Percentiles rank a stretch among this genome's conserved stretches.
These are phyloP conservation scores for Anguilla anguilla DNA, from an alignment of 2,797 vertebrate species.

Conservation along the genomic window DNA sequence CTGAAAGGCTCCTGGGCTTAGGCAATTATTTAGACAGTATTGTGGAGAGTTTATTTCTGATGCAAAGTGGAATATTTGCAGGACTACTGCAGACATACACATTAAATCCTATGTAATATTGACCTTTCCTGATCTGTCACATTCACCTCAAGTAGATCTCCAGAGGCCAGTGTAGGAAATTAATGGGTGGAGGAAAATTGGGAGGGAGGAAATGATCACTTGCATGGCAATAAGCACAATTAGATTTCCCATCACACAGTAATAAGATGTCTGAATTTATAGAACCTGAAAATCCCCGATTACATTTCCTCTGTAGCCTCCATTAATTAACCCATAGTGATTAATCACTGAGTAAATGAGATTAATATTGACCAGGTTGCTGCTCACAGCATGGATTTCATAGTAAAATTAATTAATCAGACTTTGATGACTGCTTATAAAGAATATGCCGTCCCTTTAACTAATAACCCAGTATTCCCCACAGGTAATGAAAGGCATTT, in stretches of 20 bases:
- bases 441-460: slow-evolving; percentile 8
- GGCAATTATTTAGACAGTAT: not conserved
- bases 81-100: not conserved
- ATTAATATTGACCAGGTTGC: slow-evolving; percentile 24
- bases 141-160: not conserved
- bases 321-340: not conserved
- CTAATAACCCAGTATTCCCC: slow-evolving; percentile 32
- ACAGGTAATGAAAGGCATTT: slow-evolving; percentile 15
- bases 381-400: not conserved
- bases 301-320: not conserved
- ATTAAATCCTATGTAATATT: not conserved
- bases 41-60: not conserved
- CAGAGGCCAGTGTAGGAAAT: not conserved
- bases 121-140: not conserved
- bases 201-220: not conserved
- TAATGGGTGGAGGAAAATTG: not conserved
- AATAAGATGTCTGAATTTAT: not conserved
- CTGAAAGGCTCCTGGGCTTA: not conserved
- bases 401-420: slow-evolving; percentile 32
- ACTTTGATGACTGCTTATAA: slow-evolving; percentile 24
- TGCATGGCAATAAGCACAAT: slow-evolving; percentile 14
- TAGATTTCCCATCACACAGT: not conserved
- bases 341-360: not conserved
- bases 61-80: not conserved
- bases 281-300: slow-evolving; percentile 7